Percentiles rank a stretch among this genome's conserved stretches.
phyloP scores from a whole-genome alignment of 2,888 invertebrate species.

The Drosophila multiciliata region DNA sequence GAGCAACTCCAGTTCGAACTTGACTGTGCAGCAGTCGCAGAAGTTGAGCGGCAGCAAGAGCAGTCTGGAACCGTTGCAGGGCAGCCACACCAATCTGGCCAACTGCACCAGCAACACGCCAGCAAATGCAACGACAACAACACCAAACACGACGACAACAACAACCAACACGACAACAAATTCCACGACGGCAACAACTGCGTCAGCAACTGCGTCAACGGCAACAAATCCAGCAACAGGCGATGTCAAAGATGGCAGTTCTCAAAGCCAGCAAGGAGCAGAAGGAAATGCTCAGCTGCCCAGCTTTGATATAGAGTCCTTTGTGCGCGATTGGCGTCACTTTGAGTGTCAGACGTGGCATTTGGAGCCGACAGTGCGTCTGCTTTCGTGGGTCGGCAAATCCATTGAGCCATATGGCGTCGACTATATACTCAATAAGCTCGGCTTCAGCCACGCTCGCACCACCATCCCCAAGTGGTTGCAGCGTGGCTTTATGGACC shows the following conservation, averaged over 20 bases:
- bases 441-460: slow-evolving; percentile 98
- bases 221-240: slow-evolving; percentile 13
- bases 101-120: slow-evolving; percentile 27
- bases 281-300: slow-evolving; percentile 52
- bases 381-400: slow-evolving; percentile 96
- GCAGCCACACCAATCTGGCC: slow-evolving; percentile 68
- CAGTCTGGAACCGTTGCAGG: slow-evolving; percentile 72
- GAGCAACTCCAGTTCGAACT: slow-evolving; percentile 51
- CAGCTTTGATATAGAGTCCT: slow-evolving; percentile 87
- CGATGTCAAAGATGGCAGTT: slow-evolving; percentile 39
- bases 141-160: slow-evolving; percentile 42
- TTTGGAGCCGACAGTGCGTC: slow-evolving; percentile 95
- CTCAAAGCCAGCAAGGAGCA: slow-evolving; percentile 7
- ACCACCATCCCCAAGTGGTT: slow-evolving; percentile 99
- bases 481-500: slow-evolving; percentile 99
- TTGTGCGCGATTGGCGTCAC: slow-evolving; percentile 94
- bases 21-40: slow-evolving; percentile 67
- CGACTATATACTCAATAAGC: slow-evolving; percentile 98
- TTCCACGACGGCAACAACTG: slow-evolving; percentile 2
- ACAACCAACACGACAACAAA: slow-evolving; percentile 32
- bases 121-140: slow-evolving; percentile 33
- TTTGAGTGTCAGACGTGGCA: slow-evolving; percentile 98
- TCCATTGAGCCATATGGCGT: slow-evolving; percentile 99
- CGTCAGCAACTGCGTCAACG: slow-evolving; percentile 33
- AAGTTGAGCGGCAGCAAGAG: slow-evolving; percentile 73